Conservation (phyloP, 1,140 invertebrate species). For the Drosophila setifemur region DNA sequence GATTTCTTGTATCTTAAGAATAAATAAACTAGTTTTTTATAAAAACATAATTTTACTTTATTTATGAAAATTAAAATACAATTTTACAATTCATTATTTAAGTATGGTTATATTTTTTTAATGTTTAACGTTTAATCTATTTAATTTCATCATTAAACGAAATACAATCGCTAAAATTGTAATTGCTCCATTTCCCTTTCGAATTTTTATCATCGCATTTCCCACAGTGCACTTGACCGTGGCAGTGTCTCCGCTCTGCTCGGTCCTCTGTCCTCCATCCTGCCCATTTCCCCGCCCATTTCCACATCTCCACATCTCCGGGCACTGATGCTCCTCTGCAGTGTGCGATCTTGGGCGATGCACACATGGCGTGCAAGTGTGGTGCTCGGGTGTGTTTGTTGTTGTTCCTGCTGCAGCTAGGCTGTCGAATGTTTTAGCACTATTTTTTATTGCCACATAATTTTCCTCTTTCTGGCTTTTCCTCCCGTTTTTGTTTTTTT, state of each 20-base stretch:
- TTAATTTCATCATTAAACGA: no score
- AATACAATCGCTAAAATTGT: no score
- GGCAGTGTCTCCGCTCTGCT: constrained; percentile 47
- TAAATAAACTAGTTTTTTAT: no score
- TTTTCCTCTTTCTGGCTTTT: constrained; percentile 52
- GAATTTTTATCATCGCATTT: constrained; percentile 21
- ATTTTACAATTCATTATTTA: no score
- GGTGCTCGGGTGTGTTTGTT: constrained; percentile 8
- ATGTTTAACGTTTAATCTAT: no score
- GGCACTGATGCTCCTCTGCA: not conserved
- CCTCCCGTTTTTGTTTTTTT: not conserved
- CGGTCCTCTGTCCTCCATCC: constrained; percentile 8
- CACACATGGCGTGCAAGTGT: constrained; percentile 81
- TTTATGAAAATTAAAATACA: no score
- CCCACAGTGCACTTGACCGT: constrained; percentile 70
- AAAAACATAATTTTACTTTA: no score
- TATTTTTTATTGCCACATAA: constrained; percentile 79
- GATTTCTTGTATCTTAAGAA: no score
- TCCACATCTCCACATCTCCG: constrained; percentile 30
- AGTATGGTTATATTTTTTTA: no score
- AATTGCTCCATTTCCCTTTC: no score
- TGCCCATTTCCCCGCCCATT: constrained; percentile 1
- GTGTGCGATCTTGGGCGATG: constrained; percentile 50
- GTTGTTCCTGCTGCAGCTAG: constrained; percentile 44
- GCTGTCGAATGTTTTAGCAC: constrained; percentile 78